Percentiles rank a stretch among this genome's conserved stretches.
These are phyloP conservation scores for Steinernema carpocapsae DNA, from an alignment of 2,888 invertebrate genomes.

Conservation along the genomic window DNA sequence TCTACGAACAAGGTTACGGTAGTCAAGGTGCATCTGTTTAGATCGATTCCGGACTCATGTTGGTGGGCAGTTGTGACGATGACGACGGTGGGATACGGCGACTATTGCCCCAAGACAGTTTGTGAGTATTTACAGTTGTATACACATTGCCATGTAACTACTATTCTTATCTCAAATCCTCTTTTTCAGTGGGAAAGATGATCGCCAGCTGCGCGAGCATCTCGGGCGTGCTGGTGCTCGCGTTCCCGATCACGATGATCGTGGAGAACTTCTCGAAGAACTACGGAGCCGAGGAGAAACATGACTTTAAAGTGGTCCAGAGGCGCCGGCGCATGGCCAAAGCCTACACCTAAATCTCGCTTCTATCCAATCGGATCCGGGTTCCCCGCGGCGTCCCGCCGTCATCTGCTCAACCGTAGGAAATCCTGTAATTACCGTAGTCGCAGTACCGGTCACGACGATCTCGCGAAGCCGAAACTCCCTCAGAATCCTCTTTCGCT, in stretches of 20 bases:
- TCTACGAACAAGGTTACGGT: background rate
- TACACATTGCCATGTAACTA: no score
- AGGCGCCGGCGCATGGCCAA: background rate
- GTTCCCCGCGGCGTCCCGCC: background rate
- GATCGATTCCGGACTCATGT: conserved; percentile 64
- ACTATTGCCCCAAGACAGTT: conserved; percentile 61
- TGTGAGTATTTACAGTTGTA: conserved; percentile 46
- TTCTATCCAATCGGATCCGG: background rate
- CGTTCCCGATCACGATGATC: conserved; percentile 67
- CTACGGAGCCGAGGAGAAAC: conserved; percentile 19
- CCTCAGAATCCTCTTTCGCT: background rate
- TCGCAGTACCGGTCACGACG: no score
- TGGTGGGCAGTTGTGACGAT: conserved; percentile 67
- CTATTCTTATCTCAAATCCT: background rate
- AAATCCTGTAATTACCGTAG: background rate
- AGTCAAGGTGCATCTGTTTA: background rate
- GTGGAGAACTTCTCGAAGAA: conserved; percentile 67
- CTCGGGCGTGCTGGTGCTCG: conserved; percentile 64
- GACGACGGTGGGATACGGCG: conserved; percentile 66
- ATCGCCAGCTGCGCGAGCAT: conserved; percentile 67
- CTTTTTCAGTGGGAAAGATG: conserved; percentile 56
- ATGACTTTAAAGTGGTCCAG: conserved; percentile 30
- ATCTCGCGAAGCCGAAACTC: no score
- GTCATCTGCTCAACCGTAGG: conserved; percentile 16
- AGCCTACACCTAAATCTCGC: background rate